Percentiles rank a stretch among this genome's conserved stretches.
phyloP scores from a whole-genome alignment of 2,797 vertebrate genomes.

The Numenius phaeopus region DNA sequence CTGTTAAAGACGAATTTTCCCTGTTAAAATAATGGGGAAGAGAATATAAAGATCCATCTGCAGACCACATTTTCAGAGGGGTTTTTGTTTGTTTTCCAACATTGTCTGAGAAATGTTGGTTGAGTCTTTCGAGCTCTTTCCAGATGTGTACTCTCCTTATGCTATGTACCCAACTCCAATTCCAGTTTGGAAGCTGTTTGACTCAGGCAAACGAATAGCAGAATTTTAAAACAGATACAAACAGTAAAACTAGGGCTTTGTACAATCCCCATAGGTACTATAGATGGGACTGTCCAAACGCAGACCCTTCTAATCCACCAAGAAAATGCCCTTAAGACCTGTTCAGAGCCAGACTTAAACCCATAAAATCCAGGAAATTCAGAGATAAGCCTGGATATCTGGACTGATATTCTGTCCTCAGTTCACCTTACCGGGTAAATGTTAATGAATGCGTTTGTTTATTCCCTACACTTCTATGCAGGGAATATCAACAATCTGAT shows the following conservation, averaged over 20 bases:
- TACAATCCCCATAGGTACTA: slow-evolving; percentile 67
- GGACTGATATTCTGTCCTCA: slow-evolving; percentile 73
- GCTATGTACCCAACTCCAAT: slow-evolving; percentile 47
- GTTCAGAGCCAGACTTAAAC: slow-evolving; percentile 75
- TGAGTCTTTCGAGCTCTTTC: slow-evolving; percentile 50
- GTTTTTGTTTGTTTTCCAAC: slow-evolving; percentile 68
- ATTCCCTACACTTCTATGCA: slow-evolving; percentile 55
- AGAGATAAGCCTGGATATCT: slow-evolving; percentile 71
- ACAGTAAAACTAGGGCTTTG: slow-evolving; percentile 65
- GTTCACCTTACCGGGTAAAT: slow-evolving; percentile 73
- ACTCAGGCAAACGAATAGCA: slow-evolving; percentile 64
- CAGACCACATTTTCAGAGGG: slow-evolving; percentile 55
- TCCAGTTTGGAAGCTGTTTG: slow-evolving; percentile 68
- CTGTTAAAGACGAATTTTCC: slow-evolving; percentile 50
- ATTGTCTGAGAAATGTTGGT: slow-evolving; percentile 55
- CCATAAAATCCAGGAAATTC: slow-evolving; percentile 75
- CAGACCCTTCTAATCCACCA: slow-evolving; percentile 70
- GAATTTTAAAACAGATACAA: slow-evolving; percentile 70
- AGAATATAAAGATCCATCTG: slow-evolving; percentile 57
- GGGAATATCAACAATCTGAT: slow-evolving; percentile 70
- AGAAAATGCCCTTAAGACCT: slow-evolving; percentile 73
- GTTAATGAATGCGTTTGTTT: slow-evolving; percentile 74
- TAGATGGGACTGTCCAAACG: slow-evolving; percentile 65
- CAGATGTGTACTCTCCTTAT: slow-evolving; percentile 55
- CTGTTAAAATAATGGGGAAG: slow-evolving; percentile 48